Percentiles rank a stretch among this genome's conserved stretches.
Conservation (phyloP, 2,113 vertebrate species). For the Poeciliopsis prolifica region DNA sequence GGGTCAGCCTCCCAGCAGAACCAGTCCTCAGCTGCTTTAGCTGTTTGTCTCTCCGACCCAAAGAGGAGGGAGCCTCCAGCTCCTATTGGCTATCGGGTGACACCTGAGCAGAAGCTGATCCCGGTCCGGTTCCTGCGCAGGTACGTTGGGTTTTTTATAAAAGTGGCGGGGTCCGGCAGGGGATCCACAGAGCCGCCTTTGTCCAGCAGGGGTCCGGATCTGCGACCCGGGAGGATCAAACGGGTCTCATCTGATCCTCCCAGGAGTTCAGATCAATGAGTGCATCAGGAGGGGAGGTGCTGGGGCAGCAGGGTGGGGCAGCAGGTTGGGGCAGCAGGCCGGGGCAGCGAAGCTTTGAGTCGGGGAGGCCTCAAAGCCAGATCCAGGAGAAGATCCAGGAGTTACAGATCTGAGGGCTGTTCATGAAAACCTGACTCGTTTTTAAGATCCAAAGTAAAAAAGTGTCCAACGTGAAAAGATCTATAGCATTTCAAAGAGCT, state of each 20-base stretch:
- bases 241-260: constrained; percentile 52
- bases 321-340: background rate
- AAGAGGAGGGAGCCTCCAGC: background rate
- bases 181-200: constrained; percentile 66
- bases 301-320: too few relatives aligned
- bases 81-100: constrained; percentile 48
- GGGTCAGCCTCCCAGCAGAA: background rate
- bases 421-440: background rate
- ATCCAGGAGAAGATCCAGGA: background rate
- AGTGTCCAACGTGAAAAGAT: too few relatives aligned
- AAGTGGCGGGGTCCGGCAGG: background rate
- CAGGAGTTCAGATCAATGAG: constrained; percentile 32
- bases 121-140: constrained; percentile 22
- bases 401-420: background rate
- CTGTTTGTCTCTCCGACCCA: constrained; percentile 21
- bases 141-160: constrained; percentile 20
- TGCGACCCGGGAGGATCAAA: constrained; percentile 36
- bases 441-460: too few relatives aligned
- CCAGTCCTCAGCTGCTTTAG: background rate
- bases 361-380: too few relatives aligned
- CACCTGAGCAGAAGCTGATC: constrained; percentile 59
- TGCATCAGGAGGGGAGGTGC: background rate
- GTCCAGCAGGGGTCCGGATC: constrained; percentile 27
- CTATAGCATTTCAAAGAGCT: too few relatives aligned
- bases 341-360: constrained; percentile 41